Base-by-base conservation (phyloP, 2,113 vertebrate species). In the Rhodinocichla rosea region DNA sequence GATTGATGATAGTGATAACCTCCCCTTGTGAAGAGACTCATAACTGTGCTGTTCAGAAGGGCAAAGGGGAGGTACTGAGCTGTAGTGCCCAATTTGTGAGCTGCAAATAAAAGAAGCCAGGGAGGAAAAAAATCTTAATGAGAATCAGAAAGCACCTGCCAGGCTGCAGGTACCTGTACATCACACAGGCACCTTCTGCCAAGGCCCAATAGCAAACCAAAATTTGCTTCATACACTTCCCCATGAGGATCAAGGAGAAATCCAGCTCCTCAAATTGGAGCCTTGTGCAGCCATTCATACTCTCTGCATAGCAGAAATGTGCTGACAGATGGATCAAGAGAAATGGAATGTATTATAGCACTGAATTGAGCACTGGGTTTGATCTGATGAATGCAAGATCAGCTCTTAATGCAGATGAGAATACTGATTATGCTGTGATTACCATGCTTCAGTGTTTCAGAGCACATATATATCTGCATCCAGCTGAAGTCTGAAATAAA, bases 321-420 rank as follows among this genome's bases (percentile, higher is more conserved):
- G 80, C 57, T 39, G 55, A 83, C 92, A 92, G 92, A 93, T 90
- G 80, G 68, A 86, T 90, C 39, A 81, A 87, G 68, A 63, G 75
- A 90, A 92, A 74, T 67, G 8, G 94, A 90, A 92, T 93, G 90
- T 77, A 86, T 89, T 89, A 87, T 4, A 70, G 73, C 0, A 0
- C 75, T 76, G 85, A 79, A 83, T 73, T 65, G 80, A 83, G 82
- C n/a, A 35, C 0, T 80, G 32, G 56, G 45, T 73, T 93, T 92
- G 83, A 71, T 94, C 76, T 76, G 35, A 79, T 84, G 69, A 90
- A 91, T 92, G 60, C 62, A 63, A 89, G 80, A 92, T 90, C 77
- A 92, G 73, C 62, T 90, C 73, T 87, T 92, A 90, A 96, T 77
- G 71, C 90, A 92, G 87, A 83, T 88, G 59, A 94, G 90, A 86